Conservation (phyloP, 2,113 vertebrate genomes). For the Galemys pyrenaicus region DNA sequence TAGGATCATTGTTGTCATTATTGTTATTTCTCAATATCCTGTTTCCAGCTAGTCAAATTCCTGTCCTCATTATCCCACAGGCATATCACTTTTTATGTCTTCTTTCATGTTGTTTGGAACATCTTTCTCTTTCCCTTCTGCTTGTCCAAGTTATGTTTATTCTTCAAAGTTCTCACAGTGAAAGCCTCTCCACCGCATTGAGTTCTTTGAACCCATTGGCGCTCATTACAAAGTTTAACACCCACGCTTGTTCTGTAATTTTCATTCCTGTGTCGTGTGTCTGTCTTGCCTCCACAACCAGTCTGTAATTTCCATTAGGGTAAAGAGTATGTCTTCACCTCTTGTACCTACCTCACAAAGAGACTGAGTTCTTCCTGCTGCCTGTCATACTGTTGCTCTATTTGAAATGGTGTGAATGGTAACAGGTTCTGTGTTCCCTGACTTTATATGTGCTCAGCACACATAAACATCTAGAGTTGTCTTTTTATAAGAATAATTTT, state of each 20-base stretch:
- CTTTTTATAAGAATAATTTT: background rate
- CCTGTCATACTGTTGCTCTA: background rate
- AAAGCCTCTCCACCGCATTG: background rate
- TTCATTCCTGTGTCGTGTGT: background rate
- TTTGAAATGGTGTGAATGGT: background rate
- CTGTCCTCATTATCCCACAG: background rate
- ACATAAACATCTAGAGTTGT: background rate
- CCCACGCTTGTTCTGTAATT: background rate
- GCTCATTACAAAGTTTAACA: background rate
- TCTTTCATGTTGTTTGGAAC: slow-evolving; percentile 5
- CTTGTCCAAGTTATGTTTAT: background rate
- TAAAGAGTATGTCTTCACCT: background rate
- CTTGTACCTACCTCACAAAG: background rate
- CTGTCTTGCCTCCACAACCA: background rate
- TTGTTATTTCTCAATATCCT: background rate
- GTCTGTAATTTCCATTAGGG: background rate
- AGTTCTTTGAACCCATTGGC: background rate
- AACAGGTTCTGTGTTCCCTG: background rate
- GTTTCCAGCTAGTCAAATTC: background rate
- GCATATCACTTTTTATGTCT: background rate
- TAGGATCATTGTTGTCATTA: background rate
- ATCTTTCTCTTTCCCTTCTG: background rate
- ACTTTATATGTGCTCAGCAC: background rate
- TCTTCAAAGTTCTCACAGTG: background rate
- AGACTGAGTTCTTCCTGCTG: background rate